These are phyloP conservation scores for Equus quagga DNA, from an alignment of 2,113 vertebrate genomes.

Conservation along the genomic window DNA sequence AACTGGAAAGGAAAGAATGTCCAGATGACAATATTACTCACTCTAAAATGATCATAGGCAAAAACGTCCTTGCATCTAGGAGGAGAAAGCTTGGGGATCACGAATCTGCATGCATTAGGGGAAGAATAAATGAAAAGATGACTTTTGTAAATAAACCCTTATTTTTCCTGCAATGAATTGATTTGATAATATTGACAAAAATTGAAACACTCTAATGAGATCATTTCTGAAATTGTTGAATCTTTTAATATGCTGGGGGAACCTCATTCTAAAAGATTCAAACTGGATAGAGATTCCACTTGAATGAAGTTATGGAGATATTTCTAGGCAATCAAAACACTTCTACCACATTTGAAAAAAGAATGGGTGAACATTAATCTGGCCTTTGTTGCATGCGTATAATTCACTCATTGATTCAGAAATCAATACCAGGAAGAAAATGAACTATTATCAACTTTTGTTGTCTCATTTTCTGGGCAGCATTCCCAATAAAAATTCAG, in stretches of 20 bases:
- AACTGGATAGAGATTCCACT: not conserved
- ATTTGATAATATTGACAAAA: not conserved
- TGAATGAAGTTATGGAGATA: not conserved
- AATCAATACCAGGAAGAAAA: not conserved
- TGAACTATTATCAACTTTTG: not conserved
- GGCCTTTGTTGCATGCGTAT: not conserved
- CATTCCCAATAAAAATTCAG: not conserved
- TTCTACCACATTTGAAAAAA: not conserved
- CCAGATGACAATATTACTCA: not conserved
- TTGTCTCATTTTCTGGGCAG: not conserved
- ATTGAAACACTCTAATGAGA: not conserved
- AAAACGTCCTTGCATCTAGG: not conserved
- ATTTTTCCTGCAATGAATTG: not conserved
- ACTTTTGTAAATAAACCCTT: not conserved
- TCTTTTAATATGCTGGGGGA: not conserved
- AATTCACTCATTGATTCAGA: not conserved
- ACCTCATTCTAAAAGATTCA: not conserved
- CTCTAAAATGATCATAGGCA: not conserved
- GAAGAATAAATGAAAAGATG: not conserved
- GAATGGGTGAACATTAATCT: not conserved
- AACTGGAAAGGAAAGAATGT: not conserved
- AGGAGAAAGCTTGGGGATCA: not conserved
- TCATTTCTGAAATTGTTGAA: not conserved
- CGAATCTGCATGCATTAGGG: not conserved
- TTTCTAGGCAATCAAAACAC: not conserved